Evolutionary conservation across 2,888 invertebrate genomes (phyloP).

Genomic region (Mythimna ferrago): DNA sequence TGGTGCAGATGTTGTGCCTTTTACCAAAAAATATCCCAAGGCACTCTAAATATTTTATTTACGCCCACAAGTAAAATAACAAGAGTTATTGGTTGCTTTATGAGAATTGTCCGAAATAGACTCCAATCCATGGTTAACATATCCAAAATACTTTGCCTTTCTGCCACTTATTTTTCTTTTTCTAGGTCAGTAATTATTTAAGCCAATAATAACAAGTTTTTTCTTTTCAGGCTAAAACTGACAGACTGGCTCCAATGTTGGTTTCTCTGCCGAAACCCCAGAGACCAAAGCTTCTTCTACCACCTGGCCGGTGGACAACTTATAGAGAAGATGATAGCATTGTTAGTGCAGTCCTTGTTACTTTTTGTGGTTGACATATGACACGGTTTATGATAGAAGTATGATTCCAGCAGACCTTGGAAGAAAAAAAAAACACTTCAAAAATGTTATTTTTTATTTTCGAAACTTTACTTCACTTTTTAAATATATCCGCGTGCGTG

Average conservation of each 20-base stretch:
- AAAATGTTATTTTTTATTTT: not conserved
- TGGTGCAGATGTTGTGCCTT: too few species aligned
- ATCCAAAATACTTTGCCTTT: too few species aligned
- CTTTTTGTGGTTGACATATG: not conserved
- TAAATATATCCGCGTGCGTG: not conserved
- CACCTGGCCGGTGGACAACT: constrained; percentile 92
- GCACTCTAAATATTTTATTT: too few species aligned
- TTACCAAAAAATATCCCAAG: too few species aligned
- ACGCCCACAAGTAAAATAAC: too few species aligned
- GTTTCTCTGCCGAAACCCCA: constrained; percentile 85
- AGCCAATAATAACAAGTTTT: not conserved
- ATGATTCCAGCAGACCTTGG: not conserved
- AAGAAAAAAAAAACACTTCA: too few species aligned
- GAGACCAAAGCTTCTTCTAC: constrained; percentile 87
- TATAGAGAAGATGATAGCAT: constrained; percentile 91
- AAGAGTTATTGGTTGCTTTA: too few species aligned
- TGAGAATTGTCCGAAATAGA: too few species aligned
- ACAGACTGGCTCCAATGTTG: constrained; percentile 89
- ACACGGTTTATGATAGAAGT: not conserved
- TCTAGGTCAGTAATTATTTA: not conserved
- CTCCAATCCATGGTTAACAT: too few species aligned
- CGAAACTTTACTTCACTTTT: not conserved
- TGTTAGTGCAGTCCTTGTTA: constrained; percentile 73
- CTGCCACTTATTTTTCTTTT: too few species aligned
- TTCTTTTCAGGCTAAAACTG: constrained; percentile 88